phyloP scores from a whole-genome alignment of 2,113 vertebrate species.

The Perccottus glenii region DNA sequence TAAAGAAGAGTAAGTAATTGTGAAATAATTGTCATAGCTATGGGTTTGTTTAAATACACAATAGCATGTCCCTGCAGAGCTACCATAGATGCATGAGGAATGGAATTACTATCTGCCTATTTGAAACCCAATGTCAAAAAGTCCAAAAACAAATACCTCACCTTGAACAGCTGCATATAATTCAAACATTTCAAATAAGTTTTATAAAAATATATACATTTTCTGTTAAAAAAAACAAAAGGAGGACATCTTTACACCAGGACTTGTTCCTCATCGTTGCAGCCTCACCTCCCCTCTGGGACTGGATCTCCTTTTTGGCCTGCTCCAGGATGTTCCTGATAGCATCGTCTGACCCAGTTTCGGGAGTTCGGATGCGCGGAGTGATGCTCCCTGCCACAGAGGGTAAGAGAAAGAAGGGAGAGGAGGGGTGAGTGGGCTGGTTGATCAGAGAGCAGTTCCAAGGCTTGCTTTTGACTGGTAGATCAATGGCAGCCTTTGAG shows the following conservation, averaged over 20 bases:
- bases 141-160: no score
- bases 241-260: slow-evolving; percentile 11
- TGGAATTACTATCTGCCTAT: no score
- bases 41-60: no score
- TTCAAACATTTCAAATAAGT: no score
- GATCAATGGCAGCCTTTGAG: slow-evolving; percentile 84
- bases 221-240: no score
- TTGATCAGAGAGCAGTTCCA: slow-evolving; percentile 81
- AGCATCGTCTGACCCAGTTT: slow-evolving; percentile 97
- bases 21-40: no score
- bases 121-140: no score
- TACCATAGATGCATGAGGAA: no score
- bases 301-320: slow-evolving; percentile 99
- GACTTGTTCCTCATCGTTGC: slow-evolving; percentile 29
- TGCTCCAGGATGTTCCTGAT: slow-evolving; percentile 99
- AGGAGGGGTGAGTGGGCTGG: slow-evolving; percentile 74
- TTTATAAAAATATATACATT: no score
- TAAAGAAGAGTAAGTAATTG: no score
- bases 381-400: slow-evolving; percentile 95
- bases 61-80: no score
- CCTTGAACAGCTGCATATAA: no score
- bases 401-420: slow-evolving; percentile 67
- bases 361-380: slow-evolving; percentile 95
- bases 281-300: slow-evolving; percentile 90
- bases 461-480: slow-evolving; percentile 80